phyloP scores from a whole-genome alignment of 2,888 invertebrate species.

The Hypsopygia costalis region DNA sequence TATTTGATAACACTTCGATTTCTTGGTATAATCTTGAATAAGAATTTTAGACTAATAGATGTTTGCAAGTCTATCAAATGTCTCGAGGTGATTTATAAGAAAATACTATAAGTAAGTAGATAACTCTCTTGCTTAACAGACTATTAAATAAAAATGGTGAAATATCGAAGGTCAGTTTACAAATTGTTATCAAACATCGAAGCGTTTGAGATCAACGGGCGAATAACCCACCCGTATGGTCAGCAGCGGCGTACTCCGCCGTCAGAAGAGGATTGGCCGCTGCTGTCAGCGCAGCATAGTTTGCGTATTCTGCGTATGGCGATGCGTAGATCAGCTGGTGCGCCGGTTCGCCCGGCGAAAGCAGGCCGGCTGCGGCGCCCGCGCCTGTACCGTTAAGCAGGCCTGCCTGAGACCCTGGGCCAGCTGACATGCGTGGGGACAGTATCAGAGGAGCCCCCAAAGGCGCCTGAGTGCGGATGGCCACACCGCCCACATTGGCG shows the following conservation, averaged over 20 bases:
- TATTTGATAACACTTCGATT: constrained; percentile 39
- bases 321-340: constrained; percentile 93
- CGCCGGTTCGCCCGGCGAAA: constrained; percentile 83
- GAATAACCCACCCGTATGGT: constrained; percentile 96
- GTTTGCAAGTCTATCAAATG: too few species aligned
- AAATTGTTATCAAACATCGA: constrained; percentile 43
- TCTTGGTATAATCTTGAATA: neutral
- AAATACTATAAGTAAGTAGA: too few species aligned
- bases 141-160: too few species aligned
- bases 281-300: constrained; percentile 91
- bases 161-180: too few species aligned
- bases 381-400: constrained; percentile 78
- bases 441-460: constrained; percentile 95
- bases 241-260: constrained; percentile 89
- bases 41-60: too few species aligned
- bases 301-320: constrained; percentile 93
- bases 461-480: constrained; percentile 86
- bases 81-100: too few species aligned
- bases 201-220: constrained; percentile 63
- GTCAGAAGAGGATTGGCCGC: constrained; percentile 90
- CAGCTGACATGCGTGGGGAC: constrained; percentile 93
- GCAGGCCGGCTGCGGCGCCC: constrained; percentile 61
- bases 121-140: too few species aligned
- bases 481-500: constrained; percentile 80
- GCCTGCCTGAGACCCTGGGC: constrained; percentile 87